Percentiles rank a stretch among this genome's conserved stretches.
Evolutionary conservation across 2,888 invertebrate species (phyloP).

Genomic region (Orchestes rusci): DNA sequence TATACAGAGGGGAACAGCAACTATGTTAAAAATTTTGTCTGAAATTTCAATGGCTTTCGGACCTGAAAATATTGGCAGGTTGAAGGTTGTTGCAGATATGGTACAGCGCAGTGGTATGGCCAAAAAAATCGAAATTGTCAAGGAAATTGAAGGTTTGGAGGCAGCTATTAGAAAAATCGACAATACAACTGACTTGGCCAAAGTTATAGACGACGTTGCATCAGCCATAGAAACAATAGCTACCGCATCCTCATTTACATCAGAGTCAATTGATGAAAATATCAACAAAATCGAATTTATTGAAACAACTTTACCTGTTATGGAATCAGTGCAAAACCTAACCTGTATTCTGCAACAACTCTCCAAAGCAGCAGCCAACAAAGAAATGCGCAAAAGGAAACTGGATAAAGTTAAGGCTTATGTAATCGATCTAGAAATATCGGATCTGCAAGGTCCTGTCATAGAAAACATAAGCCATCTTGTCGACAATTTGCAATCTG

Average conservation of each 20-base stretch:
- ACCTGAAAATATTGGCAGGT: slow-evolving; percentile 11
- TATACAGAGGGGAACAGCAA: slow-evolving; percentile 18
- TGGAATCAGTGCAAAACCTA: neutral
- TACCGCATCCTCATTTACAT: no score
- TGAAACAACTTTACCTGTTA: neutral
- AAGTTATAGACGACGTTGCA: neutral
- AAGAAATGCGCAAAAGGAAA: slow-evolving; percentile 9
- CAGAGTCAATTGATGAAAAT: slow-evolving; percentile 9
- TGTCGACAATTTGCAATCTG: slow-evolving; percentile 9
- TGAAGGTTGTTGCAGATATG: slow-evolving; percentile 6
- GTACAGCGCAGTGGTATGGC: neutral
- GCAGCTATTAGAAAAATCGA: neutral
- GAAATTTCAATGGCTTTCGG: slow-evolving; percentile 4
- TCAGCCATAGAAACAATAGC: no score
- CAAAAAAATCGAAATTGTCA: slow-evolving; percentile 4
- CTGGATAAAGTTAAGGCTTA: slow-evolving; percentile 17
- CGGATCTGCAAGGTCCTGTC: slow-evolving; percentile 9
- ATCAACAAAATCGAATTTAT: neutral
- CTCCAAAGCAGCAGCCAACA: slow-evolving; percentile 1
- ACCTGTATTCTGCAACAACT: neutral
- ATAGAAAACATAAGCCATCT: slow-evolving; percentile 13
- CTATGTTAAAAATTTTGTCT: slow-evolving; percentile 16
- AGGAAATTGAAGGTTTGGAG: neutral
- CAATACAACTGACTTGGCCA: neutral
- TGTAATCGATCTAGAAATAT: slow-evolving; percentile 13